These are phyloP conservation scores for Notechis scutatus DNA, from an alignment of 2,113 vertebrate species.

Conservation along the genomic window DNA sequence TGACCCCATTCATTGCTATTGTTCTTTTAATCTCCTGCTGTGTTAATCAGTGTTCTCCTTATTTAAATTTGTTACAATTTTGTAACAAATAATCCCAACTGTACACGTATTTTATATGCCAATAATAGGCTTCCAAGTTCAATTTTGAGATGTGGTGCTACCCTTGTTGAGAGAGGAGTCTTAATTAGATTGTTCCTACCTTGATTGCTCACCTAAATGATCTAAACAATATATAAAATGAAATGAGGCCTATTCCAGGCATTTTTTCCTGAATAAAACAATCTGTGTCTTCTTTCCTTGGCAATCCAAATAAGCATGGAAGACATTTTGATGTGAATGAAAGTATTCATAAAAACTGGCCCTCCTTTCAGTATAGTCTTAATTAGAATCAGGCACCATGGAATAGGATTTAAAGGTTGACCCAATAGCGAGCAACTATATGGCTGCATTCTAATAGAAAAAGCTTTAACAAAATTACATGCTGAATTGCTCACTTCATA, in stretches of 20 bases:
- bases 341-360: not conserved
- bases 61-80: not conserved
- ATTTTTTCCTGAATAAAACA: not conserved
- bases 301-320: not conserved
- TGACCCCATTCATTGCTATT: not conserved
- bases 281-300: not conserved
- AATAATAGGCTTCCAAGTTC: not conserved
- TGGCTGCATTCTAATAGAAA: not conserved
- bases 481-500: not conserved
- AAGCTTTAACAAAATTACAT: not conserved
- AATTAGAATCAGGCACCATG: not conserved
- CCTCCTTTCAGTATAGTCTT: not conserved
- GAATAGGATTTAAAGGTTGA: not conserved
- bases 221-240: not conserved
- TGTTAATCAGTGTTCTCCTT: not conserved
- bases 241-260: not conserved
- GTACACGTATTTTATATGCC: not conserved
- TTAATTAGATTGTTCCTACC: not conserved
- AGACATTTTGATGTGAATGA: not conserved
- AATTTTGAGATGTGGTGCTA: not conserved
- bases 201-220: not conserved
- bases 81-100: not conserved
- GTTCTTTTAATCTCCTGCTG: not conserved
- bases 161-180: not conserved
- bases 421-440: not conserved